These are phyloP conservation scores for Halesus radiatus DNA, from an alignment of 1,140 invertebrate species.

Conservation along the genomic window DNA sequence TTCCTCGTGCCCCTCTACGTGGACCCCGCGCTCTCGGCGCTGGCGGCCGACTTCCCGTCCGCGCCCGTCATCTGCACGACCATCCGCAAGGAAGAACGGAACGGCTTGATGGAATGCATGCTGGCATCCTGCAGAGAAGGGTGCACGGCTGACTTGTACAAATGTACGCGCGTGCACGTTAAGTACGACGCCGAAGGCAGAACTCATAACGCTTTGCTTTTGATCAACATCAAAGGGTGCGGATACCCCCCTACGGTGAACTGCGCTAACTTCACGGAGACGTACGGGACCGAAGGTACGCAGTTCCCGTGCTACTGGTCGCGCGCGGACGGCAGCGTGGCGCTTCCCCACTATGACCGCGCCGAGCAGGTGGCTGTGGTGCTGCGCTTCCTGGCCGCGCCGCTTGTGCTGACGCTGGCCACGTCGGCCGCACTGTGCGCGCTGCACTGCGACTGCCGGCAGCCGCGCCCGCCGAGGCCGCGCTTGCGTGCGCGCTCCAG, in stretches of 20 bases:
- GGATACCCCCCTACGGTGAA: conserved; percentile 90
- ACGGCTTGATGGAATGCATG: conserved; percentile 86
- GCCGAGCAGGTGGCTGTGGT: conserved; percentile 84
- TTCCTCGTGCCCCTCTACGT: conserved; percentile 92
- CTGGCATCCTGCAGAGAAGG: conserved; percentile 91
- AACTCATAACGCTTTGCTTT: conserved; percentile 64
- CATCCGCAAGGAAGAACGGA: conserved; percentile 79
- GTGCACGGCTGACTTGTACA: conserved; percentile 89
- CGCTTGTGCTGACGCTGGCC: conserved; percentile 85
- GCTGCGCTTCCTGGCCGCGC: conserved; percentile 84
- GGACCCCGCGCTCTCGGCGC: conserved; percentile 89
- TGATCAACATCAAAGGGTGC: conserved; percentile 77
- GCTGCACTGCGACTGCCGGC: conserved; percentile 85
- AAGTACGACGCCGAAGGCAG: conserved; percentile 73
- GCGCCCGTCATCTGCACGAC: conserved; percentile 85
- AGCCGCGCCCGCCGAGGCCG: conserved; percentile 62
- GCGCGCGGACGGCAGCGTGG: conserved; percentile 83
- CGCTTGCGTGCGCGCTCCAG: conserved; percentile 65
- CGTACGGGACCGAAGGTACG: conserved; percentile 81
- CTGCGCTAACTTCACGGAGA: conserved; percentile 85
- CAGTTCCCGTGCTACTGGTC: conserved; percentile 89
- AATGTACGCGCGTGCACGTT: conserved; percentile 89
- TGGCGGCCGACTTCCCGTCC: conserved; percentile 86
- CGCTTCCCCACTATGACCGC: conserved; percentile 83
- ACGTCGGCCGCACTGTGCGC: conserved; percentile 87